These are phyloP conservation scores for Beroe forskalii DNA, from an alignment of 37 sponge, comb jelly and placozoan genomes.

Conservation along the genomic window DNA sequence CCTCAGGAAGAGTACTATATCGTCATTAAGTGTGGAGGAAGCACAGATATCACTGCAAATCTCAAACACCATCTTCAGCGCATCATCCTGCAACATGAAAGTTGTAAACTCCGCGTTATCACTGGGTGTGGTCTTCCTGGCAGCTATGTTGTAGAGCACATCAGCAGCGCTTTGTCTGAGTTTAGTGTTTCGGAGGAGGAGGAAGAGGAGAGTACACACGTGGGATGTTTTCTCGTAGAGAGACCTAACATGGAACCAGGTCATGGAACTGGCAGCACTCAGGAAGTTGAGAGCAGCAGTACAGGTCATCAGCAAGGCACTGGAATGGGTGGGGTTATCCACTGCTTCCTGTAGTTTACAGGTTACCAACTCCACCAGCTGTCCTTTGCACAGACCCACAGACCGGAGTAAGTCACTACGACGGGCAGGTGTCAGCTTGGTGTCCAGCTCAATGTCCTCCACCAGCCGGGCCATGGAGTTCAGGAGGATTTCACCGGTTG, in stretches of 20 bases:
- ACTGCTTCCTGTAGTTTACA: conserved; percentile 22
- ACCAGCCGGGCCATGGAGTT: conserved; percentile 42
- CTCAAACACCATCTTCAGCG: conserved; percentile 54
- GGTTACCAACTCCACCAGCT: conserved; percentile 25
- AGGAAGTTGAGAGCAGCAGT: conserved; percentile 6
- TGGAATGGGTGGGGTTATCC: neutral
- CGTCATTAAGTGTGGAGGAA: neutral
- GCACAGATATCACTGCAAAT: conserved; percentile 30
- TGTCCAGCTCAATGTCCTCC: conserved; percentile 56
- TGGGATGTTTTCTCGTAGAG: conserved; percentile 47
- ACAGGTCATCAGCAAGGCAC: neutral
- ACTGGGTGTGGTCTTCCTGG: conserved; percentile 33
- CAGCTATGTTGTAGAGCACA: conserved; percentile 49
- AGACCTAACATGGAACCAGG: conserved; percentile 37
- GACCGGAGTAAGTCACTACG: conserved; percentile 45
- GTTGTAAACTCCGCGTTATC: conserved; percentile 32
- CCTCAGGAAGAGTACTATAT: conserved; percentile 14
- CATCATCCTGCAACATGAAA: conserved; percentile 55
- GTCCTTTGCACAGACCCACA: conserved; percentile 34
- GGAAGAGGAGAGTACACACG: conserved; percentile 53
- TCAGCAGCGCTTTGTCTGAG: conserved; percentile 49
- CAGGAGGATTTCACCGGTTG: conserved; percentile 24
- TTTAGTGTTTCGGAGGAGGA: neutral
- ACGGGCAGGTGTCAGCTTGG: conserved; percentile 40
- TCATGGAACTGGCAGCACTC: conserved; percentile 61